Percentiles rank a stretch among this genome's conserved stretches.
Conservation (phyloP, 2,797 vertebrate species). For the Monodelphis domestica region DNA sequence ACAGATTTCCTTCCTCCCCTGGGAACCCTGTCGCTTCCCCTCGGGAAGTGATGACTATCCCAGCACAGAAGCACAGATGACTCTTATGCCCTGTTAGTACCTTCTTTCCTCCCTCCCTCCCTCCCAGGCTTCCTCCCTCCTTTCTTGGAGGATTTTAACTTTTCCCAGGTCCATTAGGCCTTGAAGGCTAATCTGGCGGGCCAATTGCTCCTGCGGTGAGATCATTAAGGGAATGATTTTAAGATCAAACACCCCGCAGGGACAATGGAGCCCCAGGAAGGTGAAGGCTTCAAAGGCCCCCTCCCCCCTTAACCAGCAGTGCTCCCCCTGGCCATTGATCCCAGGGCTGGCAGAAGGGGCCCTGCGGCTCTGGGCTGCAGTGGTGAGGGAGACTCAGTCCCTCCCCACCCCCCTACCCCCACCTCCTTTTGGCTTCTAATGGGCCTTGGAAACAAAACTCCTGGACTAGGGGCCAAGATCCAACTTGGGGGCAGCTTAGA, state of each 20-base stretch:
- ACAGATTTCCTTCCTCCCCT: background rate
- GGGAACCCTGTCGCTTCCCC: background rate
- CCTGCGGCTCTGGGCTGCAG: constrained; percentile 95
- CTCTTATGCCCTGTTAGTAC: background rate
- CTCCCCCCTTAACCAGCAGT: constrained; percentile 93
- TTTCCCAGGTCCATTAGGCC: constrained; percentile 98
- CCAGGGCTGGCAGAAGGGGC: constrained; percentile 91
- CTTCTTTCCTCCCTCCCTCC: background rate
- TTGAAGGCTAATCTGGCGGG: constrained; percentile 97
- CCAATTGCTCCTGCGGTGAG: constrained; percentile 99
- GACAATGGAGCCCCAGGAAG: constrained; percentile 99
- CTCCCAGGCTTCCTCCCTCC: constrained; percentile 78
- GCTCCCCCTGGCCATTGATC: constrained; percentile 93
- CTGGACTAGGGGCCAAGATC: constrained; percentile 95
- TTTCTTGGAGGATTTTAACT: constrained; percentile 88
- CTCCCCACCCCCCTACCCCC: background rate
- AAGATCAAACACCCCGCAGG: constrained; percentile 99
- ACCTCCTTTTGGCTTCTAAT: constrained; percentile 89
- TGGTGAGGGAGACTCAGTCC: constrained; percentile 92
- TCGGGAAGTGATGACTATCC: background rate
- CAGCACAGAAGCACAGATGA: background rate
- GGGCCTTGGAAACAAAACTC: constrained; percentile 99
- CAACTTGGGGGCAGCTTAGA: constrained; percentile 93
- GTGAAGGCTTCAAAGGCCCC: constrained; percentile 96
- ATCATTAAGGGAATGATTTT: constrained; percentile 99